Base-by-base conservation (phyloP, 2,888 invertebrate species). In the Argyresthia albistria region DNA sequence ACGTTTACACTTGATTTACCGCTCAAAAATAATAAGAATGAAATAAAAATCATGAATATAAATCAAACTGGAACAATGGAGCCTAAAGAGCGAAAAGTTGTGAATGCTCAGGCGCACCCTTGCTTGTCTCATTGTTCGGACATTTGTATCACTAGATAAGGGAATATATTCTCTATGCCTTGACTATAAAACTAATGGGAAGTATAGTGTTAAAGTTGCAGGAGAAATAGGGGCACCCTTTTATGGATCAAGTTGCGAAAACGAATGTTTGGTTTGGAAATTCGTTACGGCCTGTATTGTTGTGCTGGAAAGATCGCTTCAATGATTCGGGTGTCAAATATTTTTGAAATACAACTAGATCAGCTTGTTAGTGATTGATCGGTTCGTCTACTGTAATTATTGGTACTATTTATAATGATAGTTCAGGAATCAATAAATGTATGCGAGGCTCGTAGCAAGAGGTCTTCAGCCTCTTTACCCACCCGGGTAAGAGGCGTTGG, bases 61-160 rank as follows among this genome's bases (percentile, higher is more conserved):
- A 86, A 87, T 87, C 87, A 86, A 83, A 86, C 75, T 69, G 76
- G 83, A 80, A 87, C 86, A 87, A 87, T 76, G 69, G 63, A 58
- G 62, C 70, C 72, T 86, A 87, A 86, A 87, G 82, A 87, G 83
- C 84, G 83, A 84, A 82, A 80, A 84, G 74, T 83, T 77, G 80
- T 84, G 82, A 84, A 84, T 80, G 79, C 74, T 73, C 67, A 60
- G 66, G 67, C 72, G 77, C 79, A 80, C 82, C 81, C 83, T 73
- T 74, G 74, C 70, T 65, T 64, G 43, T 53, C 60, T 67, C 75
- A 75, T 82, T 80, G 80, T 82, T 68, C 65, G 48, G 60, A 64
- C 62, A 67, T 69, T 55, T 55, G 67, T 69, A 25, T 53, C 36
- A 1, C 12, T 25, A 14, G 43, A n/a, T 14, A 39, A 39, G 48